Percentiles rank a stretch among this genome's conserved stretches.
Conservation (phyloP, 2,888 invertebrate species). For the Eupithecia centaureata region DNA sequence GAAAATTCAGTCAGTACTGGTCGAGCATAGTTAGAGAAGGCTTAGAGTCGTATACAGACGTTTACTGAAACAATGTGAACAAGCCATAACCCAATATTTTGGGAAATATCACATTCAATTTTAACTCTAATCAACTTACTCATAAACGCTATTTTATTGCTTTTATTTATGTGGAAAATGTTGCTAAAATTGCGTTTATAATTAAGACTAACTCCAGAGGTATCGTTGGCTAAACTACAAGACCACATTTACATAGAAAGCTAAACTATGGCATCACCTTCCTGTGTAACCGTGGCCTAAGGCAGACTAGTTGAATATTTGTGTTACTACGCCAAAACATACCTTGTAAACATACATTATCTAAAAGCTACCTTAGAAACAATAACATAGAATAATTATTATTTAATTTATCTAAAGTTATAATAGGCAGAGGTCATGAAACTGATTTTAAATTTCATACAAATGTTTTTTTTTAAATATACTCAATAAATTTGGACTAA, state of each 20-base stretch:
- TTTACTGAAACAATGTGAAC: conserved; percentile 16
- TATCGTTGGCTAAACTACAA: conserved; percentile 56
- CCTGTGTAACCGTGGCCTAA: conserved; percentile 45
- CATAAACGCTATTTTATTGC: conserved; percentile 1
- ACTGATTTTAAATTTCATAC: neutral
- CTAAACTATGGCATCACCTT: conserved; percentile 35
- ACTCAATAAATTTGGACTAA: conserved; percentile 19
- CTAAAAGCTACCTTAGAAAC: conserved; percentile 59
- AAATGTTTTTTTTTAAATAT: neutral
- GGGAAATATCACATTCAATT: conserved; percentile 39
- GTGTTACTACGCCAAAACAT: conserved; percentile 58
- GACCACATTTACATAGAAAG: conserved; percentile 16
- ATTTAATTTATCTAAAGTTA: conserved; percentile 28
- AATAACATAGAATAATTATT: conserved; percentile 25
- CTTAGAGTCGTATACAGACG: conserved; percentile 7
- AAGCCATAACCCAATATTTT: conserved; percentile 23
- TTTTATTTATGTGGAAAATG: neutral
- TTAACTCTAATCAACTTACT: conserved; percentile 43
- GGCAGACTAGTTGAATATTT: conserved; percentile 73
- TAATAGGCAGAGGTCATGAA: conserved; percentile 23
- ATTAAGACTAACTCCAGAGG: conserved; percentile 61
- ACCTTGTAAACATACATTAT: conserved; percentile 34
- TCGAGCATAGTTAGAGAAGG: conserved; percentile 1
- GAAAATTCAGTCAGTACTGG: conserved; percentile 18
- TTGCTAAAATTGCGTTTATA: conserved; percentile 11